Evolutionary conservation across 2,113 vertebrate genomes (phyloP).

Genomic region (Chaenogobius annularis): DNA sequence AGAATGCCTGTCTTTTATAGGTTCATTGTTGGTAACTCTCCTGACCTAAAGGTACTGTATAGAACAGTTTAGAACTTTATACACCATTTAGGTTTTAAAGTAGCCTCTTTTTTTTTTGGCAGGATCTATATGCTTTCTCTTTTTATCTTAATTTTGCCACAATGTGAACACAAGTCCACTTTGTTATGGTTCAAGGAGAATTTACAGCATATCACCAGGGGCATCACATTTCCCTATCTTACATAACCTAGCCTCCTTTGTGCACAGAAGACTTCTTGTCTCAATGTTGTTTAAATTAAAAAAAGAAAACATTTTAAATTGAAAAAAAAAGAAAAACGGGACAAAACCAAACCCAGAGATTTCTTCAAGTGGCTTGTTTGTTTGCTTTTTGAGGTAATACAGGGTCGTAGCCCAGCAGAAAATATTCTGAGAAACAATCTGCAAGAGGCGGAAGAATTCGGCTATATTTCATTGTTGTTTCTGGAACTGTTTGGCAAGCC

Average conservation of each 20-base stretch:
- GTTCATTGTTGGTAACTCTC: slow-evolving; percentile 12
- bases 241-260: slow-evolving; percentile 63
- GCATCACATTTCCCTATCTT: slow-evolving; percentile 71
- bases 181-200: slow-evolving; percentile 58
- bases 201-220: slow-evolving; percentile 71
- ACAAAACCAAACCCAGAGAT: slow-evolving; percentile 56
- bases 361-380: slow-evolving; percentile 52
- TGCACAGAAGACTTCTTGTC: slow-evolving; percentile 69
- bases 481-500: slow-evolving; percentile 10
- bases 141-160: slow-evolving; percentile 4
- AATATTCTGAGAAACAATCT: slow-evolving; percentile 21
- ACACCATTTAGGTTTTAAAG: not conserved
- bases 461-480: not conserved
- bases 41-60: slow-evolving; percentile 11
- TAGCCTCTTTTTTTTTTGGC: not conserved
- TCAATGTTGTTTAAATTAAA: too few relatives aligned
- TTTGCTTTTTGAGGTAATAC: slow-evolving; percentile 66
- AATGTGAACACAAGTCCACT: slow-evolving; percentile 50
- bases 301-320: too few relatives aligned
- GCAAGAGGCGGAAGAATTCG: slow-evolving; percentile 6
- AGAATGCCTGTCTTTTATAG: too few relatives aligned
- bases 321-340: slow-evolving; percentile 65
- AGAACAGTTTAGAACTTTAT: too few relatives aligned
- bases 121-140: not conserved
- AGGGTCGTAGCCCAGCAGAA: slow-evolving; percentile 31